Evolutionary conservation across 2,888 invertebrate species (phyloP), one percentile per base, ranked within the genome.

Genomic region (Cenopis cana): DNA sequence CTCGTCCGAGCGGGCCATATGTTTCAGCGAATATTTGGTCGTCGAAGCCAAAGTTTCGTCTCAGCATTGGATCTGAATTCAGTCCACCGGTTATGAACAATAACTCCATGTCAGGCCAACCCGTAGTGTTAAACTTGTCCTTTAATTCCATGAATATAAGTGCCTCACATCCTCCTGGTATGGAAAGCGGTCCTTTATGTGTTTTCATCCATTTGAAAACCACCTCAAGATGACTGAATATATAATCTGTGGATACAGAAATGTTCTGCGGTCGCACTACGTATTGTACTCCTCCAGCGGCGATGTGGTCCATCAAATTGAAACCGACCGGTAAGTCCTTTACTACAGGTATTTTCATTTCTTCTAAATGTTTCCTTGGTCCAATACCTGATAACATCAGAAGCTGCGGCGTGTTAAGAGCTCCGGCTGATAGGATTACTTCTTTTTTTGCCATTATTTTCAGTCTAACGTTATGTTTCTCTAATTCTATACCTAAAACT

Each of bases 311-410:
- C 94, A 96, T 95, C 5, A 96, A 85, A 79, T 96, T 95, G 74
- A 95, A 92, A 2, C 97, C 96, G 0, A 96, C 96, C 8, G 93
- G 93, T 41, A 95, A 88, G 83, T 96, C 94, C 79, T 92, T 89
- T 0, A 95, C 77, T 0, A 94, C 89, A 1, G 93, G 87, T 50
- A 96, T 95, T 54, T 93, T 93, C 72, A 94, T 81, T 1, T 94
- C 86, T 72, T 93, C 88, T 61, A 96, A 88, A 79, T 96, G 95
- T 38, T 92, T 87, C 72, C 85, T 93, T 0, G 96, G 96, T 0
- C 96, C 96, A 10, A 97, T 94, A 4, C 97, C 98, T 2, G 97
- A 97, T 17, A 97, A 85, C 96, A 97, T 95, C 18, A 98, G 88
- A 8, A 98, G 82, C 83, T 97, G 96, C 0, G 97, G 97, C 8